These are phyloP conservation scores for Prochilodus magdalenae DNA, from an alignment of 2,113 vertebrate genomes.

Conservation along the genomic window DNA sequence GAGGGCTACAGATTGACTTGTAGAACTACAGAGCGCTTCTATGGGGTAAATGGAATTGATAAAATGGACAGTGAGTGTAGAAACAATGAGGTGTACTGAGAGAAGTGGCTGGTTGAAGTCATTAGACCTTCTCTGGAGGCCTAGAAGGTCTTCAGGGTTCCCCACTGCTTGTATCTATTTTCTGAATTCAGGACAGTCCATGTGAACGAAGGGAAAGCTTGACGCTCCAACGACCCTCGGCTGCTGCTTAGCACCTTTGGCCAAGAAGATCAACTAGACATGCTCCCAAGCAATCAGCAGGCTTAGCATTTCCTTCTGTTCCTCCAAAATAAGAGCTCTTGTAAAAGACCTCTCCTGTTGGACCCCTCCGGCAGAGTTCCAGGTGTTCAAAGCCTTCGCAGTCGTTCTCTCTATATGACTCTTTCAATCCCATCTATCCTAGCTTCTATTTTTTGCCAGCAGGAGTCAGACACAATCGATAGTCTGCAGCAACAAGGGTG, in stretches of 20 bases:
- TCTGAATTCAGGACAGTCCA: no score
- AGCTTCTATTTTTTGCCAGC: background rate
- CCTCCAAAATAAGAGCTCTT: background rate
- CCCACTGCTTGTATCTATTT: no score
- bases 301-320: background rate
- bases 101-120: no score
- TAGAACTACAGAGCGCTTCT: no score
- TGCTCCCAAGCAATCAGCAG: background rate
- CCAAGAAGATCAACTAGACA: background rate
- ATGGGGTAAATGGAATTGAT: no score
- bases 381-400: background rate
- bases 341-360: background rate
- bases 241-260: no score
- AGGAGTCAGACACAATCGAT: background rate
- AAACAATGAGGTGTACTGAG: no score
- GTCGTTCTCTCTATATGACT: background rate
- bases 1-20: no score
- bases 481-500: background rate
- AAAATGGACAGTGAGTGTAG: no score
- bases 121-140: no score
- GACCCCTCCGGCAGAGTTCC: background rate
- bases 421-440: constrained; percentile 6
- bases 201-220: background rate
- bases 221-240: no score
- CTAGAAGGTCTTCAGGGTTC: no score